phyloP scores from a whole-genome alignment of 2,797 vertebrate species.

The Eurystomus glaucurus region DNA sequence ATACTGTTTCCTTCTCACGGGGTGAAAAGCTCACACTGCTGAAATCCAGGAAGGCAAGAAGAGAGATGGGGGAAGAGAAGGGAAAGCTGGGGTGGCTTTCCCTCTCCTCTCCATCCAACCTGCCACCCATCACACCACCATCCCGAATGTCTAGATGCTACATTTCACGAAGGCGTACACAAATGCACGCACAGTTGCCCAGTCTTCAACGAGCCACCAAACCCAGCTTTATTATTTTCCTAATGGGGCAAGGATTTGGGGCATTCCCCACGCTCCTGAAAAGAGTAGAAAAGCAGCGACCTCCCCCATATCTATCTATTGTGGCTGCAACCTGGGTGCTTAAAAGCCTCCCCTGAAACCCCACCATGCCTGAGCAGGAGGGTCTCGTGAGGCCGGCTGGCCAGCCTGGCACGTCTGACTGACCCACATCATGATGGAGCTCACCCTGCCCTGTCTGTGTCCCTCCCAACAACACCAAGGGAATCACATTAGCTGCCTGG shows the following conservation, averaged over 20 bases:
- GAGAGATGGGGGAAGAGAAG: neutral
- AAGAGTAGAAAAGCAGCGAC: neutral
- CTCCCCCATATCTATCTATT: accelerated
- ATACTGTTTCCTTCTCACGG: neutral
- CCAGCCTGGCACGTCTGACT: neutral
- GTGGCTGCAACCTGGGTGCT: neutral
- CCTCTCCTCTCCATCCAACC: neutral
- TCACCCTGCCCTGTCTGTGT: neutral
- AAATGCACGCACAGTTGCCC: neutral
- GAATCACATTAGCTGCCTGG: neutral
- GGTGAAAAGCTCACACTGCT: neutral
- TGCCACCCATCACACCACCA: neutral
- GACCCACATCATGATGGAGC: accelerated
- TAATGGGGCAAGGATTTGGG: accelerated
- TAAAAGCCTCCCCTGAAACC: neutral
- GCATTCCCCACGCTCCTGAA: neutral
- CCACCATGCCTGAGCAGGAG: neutral
- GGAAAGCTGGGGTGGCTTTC: neutral
- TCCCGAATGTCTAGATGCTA: accelerated
- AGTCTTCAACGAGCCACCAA: neutral
- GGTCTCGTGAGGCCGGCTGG: accelerated
- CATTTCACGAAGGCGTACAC: accelerated
- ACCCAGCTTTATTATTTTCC: neutral
- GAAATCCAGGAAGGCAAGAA: neutral
- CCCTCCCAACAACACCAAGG: neutral